These are phyloP conservation scores for Acanthosepion lycidas DNA, from an alignment of 2,888 invertebrate genomes.

Conservation along the genomic window DNA sequence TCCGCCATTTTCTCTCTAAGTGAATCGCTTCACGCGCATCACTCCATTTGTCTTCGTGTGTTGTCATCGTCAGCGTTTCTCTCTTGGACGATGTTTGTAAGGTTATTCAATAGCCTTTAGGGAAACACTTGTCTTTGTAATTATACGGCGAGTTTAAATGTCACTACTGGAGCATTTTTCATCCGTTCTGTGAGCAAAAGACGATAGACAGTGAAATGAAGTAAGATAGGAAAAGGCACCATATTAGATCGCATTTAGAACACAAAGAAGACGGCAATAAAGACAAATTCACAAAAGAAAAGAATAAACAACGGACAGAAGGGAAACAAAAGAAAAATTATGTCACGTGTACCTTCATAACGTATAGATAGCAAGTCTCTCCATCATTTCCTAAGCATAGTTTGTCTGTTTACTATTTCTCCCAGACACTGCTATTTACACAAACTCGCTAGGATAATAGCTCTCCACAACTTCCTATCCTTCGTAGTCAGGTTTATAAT, in stretches of 20 bases:
- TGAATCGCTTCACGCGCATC: neutral
- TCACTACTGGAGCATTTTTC: neutral
- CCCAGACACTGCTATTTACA: too few relatives aligned
- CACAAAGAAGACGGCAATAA: neutral
- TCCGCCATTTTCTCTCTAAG: neutral
- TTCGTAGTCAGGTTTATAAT: too few relatives aligned
- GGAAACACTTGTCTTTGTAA: neutral
- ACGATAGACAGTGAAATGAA: neutral
- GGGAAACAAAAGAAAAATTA: neutral
- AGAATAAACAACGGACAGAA: neutral
- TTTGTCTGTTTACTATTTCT: too few relatives aligned
- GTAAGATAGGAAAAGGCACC: neutral
- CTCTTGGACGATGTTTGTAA: neutral
- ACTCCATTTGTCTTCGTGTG: neutral
- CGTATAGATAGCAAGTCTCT: too few relatives aligned
- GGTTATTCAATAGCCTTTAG: neutral
- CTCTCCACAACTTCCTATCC: too few relatives aligned
- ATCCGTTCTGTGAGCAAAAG: neutral
- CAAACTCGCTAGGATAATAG: too few relatives aligned
- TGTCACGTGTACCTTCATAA: too few relatives aligned
- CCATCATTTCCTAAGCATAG: too few relatives aligned
- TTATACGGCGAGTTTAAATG: neutral
- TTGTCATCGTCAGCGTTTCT: neutral
- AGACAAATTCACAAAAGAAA: neutral
- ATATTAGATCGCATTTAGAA: neutral